Evolutionary conservation across 2,113 vertebrate genomes (phyloP), one percentile per base, ranked within the genome.

Genomic region (Turnix velox): DNA sequence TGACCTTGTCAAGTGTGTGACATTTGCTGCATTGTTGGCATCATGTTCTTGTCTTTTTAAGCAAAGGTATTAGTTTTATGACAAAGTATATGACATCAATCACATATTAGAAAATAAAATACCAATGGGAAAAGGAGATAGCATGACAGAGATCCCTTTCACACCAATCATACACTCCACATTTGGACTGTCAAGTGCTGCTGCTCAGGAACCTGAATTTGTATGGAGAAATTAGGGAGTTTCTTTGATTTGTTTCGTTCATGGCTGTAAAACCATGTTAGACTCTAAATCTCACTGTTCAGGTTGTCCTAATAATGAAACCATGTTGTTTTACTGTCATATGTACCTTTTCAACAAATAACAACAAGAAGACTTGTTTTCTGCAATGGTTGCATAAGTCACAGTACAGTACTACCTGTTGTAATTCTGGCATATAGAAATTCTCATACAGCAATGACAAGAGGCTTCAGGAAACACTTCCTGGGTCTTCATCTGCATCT

Each of bases 331-430:
- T 79, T 43, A 40, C 18, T 66, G 4, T 18, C 31, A 45, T 57
- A 31, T 10, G 18, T 61, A 28, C 2, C 4, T 73, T 86, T 76
- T 62, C n/a, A 61, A 9, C 15, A 52, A 86, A 61, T 5, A 3
- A 48, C 30, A 3, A 48, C 30, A 52, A 33, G 87, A 84, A 4
- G 0, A 27, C 69, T 63, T 2, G 0, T 55, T 45, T 45, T 84
- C 49, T 62, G 55, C 11, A 48, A 1, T 10, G 23, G 11, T 82
- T 68, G 28, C 9, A 0, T 48, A 51, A 84, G 16, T 63, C 45
- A 40, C 2, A 1, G 13, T 15, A 12, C 9, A 25, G 40, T 48
- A 7, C 28, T 40, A 33, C 4, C 0, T 33, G 37, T 27, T 87
- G 35, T 35, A 51, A 51, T 72, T 61, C 9, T 17, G 43, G 22